These are phyloP conservation scores for Emydocephalus ijimae DNA, from an alignment of 2,113 vertebrate genomes.

Conservation along the genomic window DNA sequence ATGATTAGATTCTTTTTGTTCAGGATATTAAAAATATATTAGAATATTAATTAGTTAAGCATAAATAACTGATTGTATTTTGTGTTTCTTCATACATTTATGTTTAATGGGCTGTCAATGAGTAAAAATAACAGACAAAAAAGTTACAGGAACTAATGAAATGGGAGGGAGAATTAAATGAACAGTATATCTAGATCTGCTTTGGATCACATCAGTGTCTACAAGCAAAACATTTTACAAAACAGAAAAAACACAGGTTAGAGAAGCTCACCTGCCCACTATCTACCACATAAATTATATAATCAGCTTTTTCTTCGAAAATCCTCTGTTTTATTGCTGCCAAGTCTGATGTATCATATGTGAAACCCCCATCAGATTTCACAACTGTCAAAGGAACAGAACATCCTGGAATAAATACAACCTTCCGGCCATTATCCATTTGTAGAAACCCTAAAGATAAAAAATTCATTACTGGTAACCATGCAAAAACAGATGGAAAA, in stretches of 20 bases:
- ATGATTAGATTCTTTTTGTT: neutral
- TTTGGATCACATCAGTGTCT: neutral
- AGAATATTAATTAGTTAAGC: neutral
- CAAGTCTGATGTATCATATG: constrained; percentile 94
- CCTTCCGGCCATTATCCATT: constrained; percentile 89
- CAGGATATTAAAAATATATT: no score
- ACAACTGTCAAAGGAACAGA: constrained; percentile 86
- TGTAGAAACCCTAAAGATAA: constrained; percentile 76
- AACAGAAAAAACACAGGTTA: neutral
- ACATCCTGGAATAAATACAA: constrained; percentile 85
- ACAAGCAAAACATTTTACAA: neutral
- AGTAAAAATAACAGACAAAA: neutral
- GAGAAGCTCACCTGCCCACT: constrained; percentile 83
- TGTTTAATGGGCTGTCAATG: neutral
- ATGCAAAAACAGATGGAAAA: neutral
- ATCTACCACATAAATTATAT: constrained; percentile 91
- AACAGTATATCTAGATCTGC: neutral
- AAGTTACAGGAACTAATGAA: neutral
- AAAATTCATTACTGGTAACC: neutral
- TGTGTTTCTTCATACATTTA: neutral
- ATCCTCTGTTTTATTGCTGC: constrained; percentile 87
- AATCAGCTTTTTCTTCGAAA: constrained; percentile 82
- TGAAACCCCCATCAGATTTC: constrained; percentile 95
- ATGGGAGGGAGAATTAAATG: neutral
- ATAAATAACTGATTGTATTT: neutral